phyloP scores from a whole-genome alignment of 2,888 invertebrate genomes.

The Torymus aiolomorphi region DNA sequence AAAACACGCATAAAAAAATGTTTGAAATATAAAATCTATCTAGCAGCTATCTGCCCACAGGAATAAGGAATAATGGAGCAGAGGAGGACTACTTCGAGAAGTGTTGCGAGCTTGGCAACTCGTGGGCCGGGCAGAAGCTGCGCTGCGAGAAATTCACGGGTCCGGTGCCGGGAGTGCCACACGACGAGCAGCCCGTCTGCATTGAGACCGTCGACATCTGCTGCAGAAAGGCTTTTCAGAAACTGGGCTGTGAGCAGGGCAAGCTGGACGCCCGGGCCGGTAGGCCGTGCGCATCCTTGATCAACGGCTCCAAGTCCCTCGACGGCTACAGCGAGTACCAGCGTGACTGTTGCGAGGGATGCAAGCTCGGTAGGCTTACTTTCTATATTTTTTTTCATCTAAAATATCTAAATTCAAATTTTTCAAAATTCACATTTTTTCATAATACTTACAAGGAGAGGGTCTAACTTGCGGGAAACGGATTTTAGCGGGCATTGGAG shows the following conservation, averaged over 20 bases:
- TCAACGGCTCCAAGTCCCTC: too few relatives aligned
- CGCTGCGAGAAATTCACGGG: constrained; percentile 77
- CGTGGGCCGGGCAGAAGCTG: constrained; percentile 76
- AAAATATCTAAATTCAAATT: too few relatives aligned
- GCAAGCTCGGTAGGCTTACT: constrained; percentile 68
- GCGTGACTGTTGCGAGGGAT: constrained; percentile 72
- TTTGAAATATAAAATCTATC: too few relatives aligned
- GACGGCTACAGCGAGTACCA: constrained; percentile 66
- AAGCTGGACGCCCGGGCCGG: constrained; percentile 77
- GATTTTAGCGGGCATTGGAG: too few relatives aligned
- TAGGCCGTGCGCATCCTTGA: constrained; percentile 67
- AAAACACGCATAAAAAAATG: too few relatives aligned
- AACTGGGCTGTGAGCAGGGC: constrained; percentile 77
- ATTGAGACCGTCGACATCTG: constrained; percentile 81
- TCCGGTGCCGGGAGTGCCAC: constrained; percentile 78
- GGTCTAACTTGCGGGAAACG: too few relatives aligned
- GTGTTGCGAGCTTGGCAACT: constrained; percentile 78
- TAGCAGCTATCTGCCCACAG: too few relatives aligned
- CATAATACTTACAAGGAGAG: too few relatives aligned
- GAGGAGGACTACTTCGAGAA: constrained; percentile 63
- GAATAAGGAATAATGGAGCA: background rate
- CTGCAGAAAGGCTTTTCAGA: constrained; percentile 77
- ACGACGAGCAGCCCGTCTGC: constrained; percentile 80
- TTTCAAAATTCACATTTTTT: too few relatives aligned
- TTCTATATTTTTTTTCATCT: background rate